A percentile compares a stretch with the other conserved stretches of the same genome.
These are phyloP conservation scores for Papilio polytes DNA, from an alignment of 1,140 invertebrate species.

Conservation along the genomic window DNA sequence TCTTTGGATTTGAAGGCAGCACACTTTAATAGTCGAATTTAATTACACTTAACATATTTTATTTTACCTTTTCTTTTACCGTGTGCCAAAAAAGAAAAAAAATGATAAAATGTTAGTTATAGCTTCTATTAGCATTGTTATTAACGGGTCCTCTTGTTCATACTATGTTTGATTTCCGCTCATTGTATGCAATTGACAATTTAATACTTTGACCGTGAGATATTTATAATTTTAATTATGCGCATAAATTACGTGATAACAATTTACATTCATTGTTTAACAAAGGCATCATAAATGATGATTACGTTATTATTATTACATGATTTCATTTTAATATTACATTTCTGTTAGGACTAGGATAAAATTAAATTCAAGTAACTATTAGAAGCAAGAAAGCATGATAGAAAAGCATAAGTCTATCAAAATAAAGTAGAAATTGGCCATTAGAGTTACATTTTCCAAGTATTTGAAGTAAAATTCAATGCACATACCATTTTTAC, in stretches of 20 bases:
- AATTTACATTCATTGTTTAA: slow-evolving; percentile 37
- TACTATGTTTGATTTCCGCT: slow-evolving; percentile 33
- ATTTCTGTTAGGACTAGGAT: no score
- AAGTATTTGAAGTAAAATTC: background rate
- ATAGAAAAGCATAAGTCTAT: no score
- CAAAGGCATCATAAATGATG: slow-evolving; percentile 16
- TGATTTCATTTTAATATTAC: background rate
- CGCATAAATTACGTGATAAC: slow-evolving; percentile 39
- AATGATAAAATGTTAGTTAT: background rate
- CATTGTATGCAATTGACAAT: slow-evolving; percentile 36
- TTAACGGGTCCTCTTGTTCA: slow-evolving; percentile 14
- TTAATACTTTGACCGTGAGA: slow-evolving; percentile 40
- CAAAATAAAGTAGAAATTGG: no score
- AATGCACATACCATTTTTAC: background rate
- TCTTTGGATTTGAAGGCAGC: background rate
- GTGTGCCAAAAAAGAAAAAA: background rate
- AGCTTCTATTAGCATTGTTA: background rate
- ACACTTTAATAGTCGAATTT: background rate
- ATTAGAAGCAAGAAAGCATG: no score
- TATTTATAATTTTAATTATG: slow-evolving; percentile 40
- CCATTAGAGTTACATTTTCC: background rate
- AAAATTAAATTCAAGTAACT: no score
- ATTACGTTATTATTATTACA: background rate
- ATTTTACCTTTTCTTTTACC: background rate
- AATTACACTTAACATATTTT: background rate